Percentiles rank a stretch among this genome's conserved stretches.
phyloP scores from a whole-genome alignment of 2,113 vertebrate species.

The Oreotragus oreotragus region DNA sequence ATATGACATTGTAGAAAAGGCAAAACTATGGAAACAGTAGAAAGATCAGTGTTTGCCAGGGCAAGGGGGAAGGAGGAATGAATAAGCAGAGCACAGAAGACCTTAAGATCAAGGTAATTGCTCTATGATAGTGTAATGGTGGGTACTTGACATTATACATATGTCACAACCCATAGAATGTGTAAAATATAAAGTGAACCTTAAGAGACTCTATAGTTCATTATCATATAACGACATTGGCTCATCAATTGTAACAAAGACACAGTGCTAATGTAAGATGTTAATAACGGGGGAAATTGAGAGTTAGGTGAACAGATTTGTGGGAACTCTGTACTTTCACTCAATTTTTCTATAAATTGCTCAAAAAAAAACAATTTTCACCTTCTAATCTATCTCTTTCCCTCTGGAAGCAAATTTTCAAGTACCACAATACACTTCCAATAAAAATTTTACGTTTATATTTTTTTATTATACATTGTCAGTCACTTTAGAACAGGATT shows the following conservation, averaged over 20 bases:
- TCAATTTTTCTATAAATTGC: background rate
- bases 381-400: background rate
- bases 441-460: background rate
- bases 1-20: background rate
- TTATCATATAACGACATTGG: background rate
- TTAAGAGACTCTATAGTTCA: background rate
- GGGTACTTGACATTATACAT: background rate
- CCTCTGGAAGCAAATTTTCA: background rate
- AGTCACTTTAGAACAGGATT: background rate
- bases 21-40: background rate
- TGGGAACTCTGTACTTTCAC: background rate
- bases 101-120: background rate
- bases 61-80: background rate
- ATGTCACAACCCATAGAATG: background rate
- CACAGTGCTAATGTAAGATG: background rate
- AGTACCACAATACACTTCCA: background rate
- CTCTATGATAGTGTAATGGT: background rate
- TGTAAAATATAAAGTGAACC: background rate
- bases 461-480: background rate
- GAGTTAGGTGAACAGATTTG: background rate
- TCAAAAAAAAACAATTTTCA: background rate
- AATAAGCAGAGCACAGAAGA: background rate
- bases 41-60: background rate
- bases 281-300: background rate
- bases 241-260: background rate